Evolutionary conservation across 2,888 invertebrate species (phyloP).

Genomic region (Pelosia muscerda): DNA sequence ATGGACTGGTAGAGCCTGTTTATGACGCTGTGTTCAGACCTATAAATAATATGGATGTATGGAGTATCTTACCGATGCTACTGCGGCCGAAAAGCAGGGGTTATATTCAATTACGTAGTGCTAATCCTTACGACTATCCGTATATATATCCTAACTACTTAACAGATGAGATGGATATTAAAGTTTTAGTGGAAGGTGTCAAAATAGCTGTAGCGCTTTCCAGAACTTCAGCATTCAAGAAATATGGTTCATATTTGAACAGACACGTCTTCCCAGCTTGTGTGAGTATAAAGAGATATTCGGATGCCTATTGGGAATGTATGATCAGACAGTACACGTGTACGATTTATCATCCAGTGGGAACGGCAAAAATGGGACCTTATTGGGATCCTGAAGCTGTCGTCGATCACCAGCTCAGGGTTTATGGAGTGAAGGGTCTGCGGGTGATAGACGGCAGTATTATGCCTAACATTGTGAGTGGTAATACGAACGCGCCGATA

Average conservation of each 20-base stretch:
- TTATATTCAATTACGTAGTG: constrained; percentile 92
- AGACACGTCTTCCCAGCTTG: constrained; percentile 93
- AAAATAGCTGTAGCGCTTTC: constrained; percentile 94
- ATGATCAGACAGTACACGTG: constrained; percentile 94
- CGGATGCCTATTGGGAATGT: constrained; percentile 95
- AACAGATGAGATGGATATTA: constrained; percentile 91
- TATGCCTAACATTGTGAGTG: constrained; percentile 94
- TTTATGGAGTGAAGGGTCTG: constrained; percentile 92
- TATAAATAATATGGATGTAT: constrained; percentile 92
- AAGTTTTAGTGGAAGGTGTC: constrained; percentile 93
- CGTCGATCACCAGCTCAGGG: constrained; percentile 92
- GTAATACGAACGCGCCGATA: constrained; percentile 94
- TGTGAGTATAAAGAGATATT: constrained; percentile 88
- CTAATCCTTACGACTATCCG: constrained; percentile 95
- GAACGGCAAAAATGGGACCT: constrained; percentile 96
- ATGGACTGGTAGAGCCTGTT: constrained; percentile 91
- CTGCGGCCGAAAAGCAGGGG: constrained; percentile 95
- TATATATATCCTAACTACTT: constrained; percentile 97
- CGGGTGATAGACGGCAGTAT: constrained; percentile 95
- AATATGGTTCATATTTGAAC: constrained; percentile 91
- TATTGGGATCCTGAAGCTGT: constrained; percentile 94
- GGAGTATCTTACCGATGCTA: constrained; percentile 94
- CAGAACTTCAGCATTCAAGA: constrained; percentile 91
- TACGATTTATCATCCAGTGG: constrained; percentile 95
- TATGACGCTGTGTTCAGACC: constrained; percentile 91